These are phyloP conservation scores for Naja naja DNA, from an alignment of 2,113 vertebrate species.

Conservation along the genomic window DNA sequence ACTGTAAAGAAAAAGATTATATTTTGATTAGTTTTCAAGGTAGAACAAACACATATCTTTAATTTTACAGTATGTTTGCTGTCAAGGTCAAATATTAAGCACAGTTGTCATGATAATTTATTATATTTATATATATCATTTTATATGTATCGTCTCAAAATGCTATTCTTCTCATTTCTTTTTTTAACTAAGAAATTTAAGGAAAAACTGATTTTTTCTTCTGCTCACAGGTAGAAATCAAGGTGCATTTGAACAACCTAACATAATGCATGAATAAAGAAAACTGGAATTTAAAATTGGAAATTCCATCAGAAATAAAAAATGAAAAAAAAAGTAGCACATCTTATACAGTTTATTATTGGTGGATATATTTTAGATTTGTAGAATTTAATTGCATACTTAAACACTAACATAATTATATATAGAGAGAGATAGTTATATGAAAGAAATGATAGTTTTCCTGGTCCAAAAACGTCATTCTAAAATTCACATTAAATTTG, in stretches of 20 bases:
- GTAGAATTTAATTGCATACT: constrained; percentile 41
- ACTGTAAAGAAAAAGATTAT: neutral
- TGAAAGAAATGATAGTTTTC: constrained; percentile 31
- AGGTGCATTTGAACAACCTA: constrained; percentile 62
- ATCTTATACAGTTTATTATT: constrained; percentile 9
- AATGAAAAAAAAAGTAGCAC: neutral
- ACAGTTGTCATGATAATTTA: no score
- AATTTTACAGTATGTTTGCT: neutral
- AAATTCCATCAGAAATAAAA: constrained; percentile 15
- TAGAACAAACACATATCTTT: neutral
- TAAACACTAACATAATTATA: constrained; percentile 46
- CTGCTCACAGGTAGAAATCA: constrained; percentile 52
- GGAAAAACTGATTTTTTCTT: constrained; percentile 67
- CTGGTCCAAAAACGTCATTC: constrained; percentile 42
- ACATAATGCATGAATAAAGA: constrained; percentile 39
- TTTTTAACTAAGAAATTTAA: constrained; percentile 65
- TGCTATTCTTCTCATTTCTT: constrained; percentile 17
- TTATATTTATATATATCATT: neutral
- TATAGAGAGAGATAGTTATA: constrained; percentile 21
- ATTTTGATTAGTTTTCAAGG: neutral
- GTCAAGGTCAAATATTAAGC: neutral
- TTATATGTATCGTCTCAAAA: constrained; percentile 14
- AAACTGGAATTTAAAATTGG: constrained; percentile 2
- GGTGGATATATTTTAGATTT: constrained; percentile 26
- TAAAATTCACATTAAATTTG: constrained; percentile 8